These are phyloP conservation scores for Oxystoma pomonae DNA, from an alignment of 2,888 invertebrate genomes.

Conservation along the genomic window DNA sequence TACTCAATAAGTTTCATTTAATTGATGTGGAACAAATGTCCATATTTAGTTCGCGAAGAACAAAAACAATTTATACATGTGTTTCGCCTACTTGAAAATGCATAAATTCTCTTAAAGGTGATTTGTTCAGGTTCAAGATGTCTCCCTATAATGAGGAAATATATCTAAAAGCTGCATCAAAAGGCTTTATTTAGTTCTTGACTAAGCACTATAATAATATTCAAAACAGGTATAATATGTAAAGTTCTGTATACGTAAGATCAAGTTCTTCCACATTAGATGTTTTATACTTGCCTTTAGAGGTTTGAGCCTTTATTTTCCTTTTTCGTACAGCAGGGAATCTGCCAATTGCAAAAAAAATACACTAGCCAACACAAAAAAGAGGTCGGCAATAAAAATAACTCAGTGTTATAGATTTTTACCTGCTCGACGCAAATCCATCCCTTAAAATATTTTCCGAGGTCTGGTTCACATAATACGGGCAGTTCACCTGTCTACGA, in stretches of 20 bases:
- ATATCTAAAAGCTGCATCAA: neutral
- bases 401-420: no score
- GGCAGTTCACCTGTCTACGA: no score
- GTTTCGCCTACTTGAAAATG: slow-evolving; percentile 3
- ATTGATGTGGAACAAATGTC: neutral
- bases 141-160: slow-evolving; percentile 16
- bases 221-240: slow-evolving; percentile 15
- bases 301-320: no score
- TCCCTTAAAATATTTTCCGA: no score
- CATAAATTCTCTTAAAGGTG: slow-evolving; percentile 19
- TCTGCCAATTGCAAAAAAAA: no score
- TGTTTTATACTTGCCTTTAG: no score
- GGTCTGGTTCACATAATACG: no score
- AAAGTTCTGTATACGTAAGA: neutral
- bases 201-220: slow-evolving; percentile 18
- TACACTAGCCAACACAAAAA: no score
- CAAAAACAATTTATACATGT: neutral
- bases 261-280: neutral
- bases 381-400: no score
- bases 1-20: neutral
- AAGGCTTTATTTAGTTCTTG: slow-evolving; percentile 20
- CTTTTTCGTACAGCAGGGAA: no score
- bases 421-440: no score
- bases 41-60: neutral
- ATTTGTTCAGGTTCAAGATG: slow-evolving; percentile 18